Evolutionary conservation across 2,888 invertebrate species (phyloP), one percentile per base, ranked within the genome.

Genomic region (Caenorhabditis panamensis): DNA sequence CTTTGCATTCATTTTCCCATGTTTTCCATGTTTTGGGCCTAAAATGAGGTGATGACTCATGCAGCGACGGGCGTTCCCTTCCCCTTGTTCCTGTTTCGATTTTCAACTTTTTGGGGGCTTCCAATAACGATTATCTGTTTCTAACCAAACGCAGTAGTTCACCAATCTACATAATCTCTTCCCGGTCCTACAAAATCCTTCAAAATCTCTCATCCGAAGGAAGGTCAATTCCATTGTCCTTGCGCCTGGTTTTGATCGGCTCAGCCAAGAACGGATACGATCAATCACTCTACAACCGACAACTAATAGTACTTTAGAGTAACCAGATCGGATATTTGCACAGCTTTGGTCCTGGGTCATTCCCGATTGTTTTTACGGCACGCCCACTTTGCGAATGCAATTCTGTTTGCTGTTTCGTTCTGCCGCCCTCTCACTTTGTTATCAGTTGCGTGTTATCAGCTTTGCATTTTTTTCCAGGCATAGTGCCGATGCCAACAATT

Each of bases 261-360:
- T 69, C 68, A 51, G 41, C 56, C 56, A 24, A 9, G 47, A 18
- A 26, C 67, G 26, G 69, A 61, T 69, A 54, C 56, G 20, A 62
- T 62, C 56, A 47, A 44, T 71, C 71, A 62, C 24, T 59, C 41
- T 2, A 8, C 53, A 24, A 11, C 22, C 16, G 51, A 22, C 22
- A n/a, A 36, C 22, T 59, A 31, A 26, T 22, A 56, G 61, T 61
- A 59, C 68, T 49, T 28, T 28, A 4, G 47, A 28, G 62, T 49
- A 24, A 58, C 31, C 41, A 36, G 31, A 37, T 18, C 18, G 4
- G 20, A 0, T 71, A 56, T 71, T 71, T 71, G 71, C 54, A 47
- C 71, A 71, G 71, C 71, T 71, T 71, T 54, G n/a, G 41, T 22
- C 16, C 11, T 28, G 6, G 51, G 59, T 61, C 59, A 26, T 69